Evolutionary conservation across 1,140 invertebrate genomes (phyloP).

Genomic region (Teleogryllus occipitalis): DNA sequence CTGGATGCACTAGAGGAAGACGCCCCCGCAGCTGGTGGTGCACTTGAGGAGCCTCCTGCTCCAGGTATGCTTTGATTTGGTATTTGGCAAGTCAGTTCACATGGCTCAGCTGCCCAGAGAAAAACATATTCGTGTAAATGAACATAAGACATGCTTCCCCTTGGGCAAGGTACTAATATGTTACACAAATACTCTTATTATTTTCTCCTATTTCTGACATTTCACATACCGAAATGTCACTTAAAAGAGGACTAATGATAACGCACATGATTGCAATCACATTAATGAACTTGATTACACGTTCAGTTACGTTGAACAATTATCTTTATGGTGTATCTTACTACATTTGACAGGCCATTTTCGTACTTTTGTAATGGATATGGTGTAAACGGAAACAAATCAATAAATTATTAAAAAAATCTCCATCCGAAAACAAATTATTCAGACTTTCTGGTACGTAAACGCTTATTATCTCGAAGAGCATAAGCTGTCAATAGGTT

Average conservation of each 20-base stretch:
- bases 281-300: too few species aligned
- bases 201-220: too few species aligned
- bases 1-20: constrained; percentile 17
- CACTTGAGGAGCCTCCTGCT: constrained; percentile 21
- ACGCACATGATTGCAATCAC: too few species aligned
- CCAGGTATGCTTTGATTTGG: constrained; percentile 55
- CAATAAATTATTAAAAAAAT: too few species aligned
- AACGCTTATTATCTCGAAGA: background rate
- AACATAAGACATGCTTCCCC: background rate
- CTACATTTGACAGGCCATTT: background rate
- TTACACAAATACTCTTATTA: too few species aligned
- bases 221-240: too few species aligned
- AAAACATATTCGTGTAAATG: background rate
- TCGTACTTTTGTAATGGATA: background rate
- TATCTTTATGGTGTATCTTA: background rate
- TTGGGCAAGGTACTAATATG: too few species aligned
- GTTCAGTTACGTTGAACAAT: background rate
- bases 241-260: too few species aligned
- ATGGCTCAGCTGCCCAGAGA: constrained; percentile 55
- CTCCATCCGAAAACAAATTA: too few species aligned
- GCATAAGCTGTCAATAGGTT: constrained; percentile 12
- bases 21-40: constrained; percentile 10
- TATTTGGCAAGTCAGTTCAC: constrained; percentile 59
- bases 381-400: too few species aligned
- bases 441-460: background rate